A percentile compares a stretch with the other conserved stretches of the same genome.
These are phyloP conservation scores for Scrobipalpa atriplicella DNA, from an alignment of 2,888 invertebrate genomes.

Conservation along the genomic window DNA sequence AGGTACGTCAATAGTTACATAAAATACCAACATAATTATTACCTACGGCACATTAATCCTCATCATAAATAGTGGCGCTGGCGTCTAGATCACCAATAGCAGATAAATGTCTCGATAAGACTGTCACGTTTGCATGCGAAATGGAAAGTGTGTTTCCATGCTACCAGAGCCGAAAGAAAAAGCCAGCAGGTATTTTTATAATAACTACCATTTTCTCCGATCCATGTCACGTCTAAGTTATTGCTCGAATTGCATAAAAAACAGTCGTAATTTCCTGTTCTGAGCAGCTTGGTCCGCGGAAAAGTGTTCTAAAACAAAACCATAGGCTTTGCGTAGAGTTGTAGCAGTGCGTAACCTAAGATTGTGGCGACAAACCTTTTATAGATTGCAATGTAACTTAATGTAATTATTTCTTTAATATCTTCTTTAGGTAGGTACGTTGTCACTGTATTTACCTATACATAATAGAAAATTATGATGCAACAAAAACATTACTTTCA, in stretches of 20 bases:
- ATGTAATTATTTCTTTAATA: too few relatives aligned
- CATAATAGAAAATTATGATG: too few relatives aligned
- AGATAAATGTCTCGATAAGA: neutral
- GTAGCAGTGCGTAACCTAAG: neutral
- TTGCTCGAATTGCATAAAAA: neutral
- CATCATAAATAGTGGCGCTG: neutral
- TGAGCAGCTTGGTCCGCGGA: neutral
- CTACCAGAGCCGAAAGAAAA: slow-evolving; percentile 1
- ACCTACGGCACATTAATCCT: neutral
- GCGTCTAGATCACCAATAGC: slow-evolving; percentile 7
- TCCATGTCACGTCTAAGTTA: neutral
- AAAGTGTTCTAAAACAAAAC: slow-evolving; percentile 17
- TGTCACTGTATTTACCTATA: too few relatives aligned
- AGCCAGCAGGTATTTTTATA: slow-evolving; percentile 1
- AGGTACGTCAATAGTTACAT: too few relatives aligned
- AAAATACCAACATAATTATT: neutral
- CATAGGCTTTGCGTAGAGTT: slow-evolving; percentile 14
- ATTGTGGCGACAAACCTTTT: neutral
- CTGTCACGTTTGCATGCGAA: slow-evolving; percentile 5
- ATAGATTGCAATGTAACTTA: too few relatives aligned
- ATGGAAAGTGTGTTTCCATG: slow-evolving; percentile 7
- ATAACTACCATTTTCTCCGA: neutral
- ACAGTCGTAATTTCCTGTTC: slow-evolving; percentile 1
- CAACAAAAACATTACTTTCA: too few relatives aligned
- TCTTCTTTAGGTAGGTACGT: too few relatives aligned